Percentiles rank a stretch among this genome's conserved stretches.
Evolutionary conservation across 2,888 invertebrate species (phyloP).

Genomic region (Malthinus flaveolus): DNA sequence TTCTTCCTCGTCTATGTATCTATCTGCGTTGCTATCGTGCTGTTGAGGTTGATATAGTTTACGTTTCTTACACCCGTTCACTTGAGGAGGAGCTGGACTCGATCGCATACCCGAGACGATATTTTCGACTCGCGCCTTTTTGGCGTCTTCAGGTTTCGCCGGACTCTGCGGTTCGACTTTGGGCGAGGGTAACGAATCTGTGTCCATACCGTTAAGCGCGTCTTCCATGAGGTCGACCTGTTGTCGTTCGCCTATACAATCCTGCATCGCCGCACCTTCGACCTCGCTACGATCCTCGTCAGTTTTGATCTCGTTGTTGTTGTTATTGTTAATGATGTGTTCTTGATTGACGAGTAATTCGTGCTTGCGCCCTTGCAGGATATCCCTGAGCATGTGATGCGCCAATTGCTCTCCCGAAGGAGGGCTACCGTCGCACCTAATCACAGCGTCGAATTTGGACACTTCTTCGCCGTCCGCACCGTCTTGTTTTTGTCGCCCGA

Average conservation of each 20-base stretch:
- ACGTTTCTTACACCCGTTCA: slow-evolving; percentile 93
- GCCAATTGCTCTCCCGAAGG: slow-evolving; percentile 62
- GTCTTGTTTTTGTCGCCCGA: slow-evolving; percentile 70
- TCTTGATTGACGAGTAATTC: slow-evolving; percentile 66
- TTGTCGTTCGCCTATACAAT: slow-evolving; percentile 60
- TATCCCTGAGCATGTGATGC: slow-evolving; percentile 87
- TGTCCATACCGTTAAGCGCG: slow-evolving; percentile 64
- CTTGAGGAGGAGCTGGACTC: slow-evolving; percentile 79
- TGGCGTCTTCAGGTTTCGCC: slow-evolving; percentile 68
- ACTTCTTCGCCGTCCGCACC: slow-evolving; percentile 52
- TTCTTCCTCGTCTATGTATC: slow-evolving; percentile 75
- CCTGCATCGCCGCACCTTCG: slow-evolving; percentile 55
- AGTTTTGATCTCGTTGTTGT: slow-evolving; percentile 55
- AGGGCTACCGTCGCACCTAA: slow-evolving; percentile 62
- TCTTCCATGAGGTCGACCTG: slow-evolving; percentile 62
- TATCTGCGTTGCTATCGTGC: slow-evolving; percentile 71
- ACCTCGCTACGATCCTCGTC: slow-evolving; percentile 38
- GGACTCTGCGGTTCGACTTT: slow-evolving; percentile 64
- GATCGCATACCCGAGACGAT: slow-evolving; percentile 93
- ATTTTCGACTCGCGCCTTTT: slow-evolving; percentile 92
- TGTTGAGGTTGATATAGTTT: slow-evolving; percentile 96
- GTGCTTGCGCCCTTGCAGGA: slow-evolving; percentile 87
- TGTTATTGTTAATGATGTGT: slow-evolving; percentile 57
- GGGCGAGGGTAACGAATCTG: slow-evolving; percentile 64
- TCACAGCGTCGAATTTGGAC: slow-evolving; percentile 51